Evolutionary conservation across 1,140 invertebrate species (phyloP).

Genomic region (Pollicipes pollicipes): DNA sequence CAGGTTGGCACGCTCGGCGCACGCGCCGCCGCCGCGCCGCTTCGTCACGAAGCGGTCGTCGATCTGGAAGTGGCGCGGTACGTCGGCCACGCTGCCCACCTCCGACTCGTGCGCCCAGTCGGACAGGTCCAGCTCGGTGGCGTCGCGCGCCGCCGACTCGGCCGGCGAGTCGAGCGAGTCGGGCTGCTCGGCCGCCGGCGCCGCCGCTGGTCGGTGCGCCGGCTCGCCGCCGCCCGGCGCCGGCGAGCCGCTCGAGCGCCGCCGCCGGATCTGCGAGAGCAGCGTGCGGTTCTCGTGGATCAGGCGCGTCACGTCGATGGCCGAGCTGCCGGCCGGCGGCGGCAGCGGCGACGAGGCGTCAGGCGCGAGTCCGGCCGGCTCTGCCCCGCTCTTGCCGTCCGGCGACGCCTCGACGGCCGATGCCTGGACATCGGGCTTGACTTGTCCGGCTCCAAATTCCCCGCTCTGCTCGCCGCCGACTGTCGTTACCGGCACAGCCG

Average conservation of each 20-base stretch:
- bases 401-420: too few species aligned
- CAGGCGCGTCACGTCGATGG: not conserved
- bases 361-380: too few species aligned
- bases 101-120: slow-evolving; percentile 1
- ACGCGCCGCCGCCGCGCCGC: too few species aligned
- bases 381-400: too few species aligned
- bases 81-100: not conserved
- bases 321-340: not conserved
- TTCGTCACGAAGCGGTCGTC: not conserved
- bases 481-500: too few species aligned
- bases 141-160: not conserved
- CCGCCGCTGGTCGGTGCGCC: too few species aligned
- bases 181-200: too few species aligned
- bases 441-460: not conserved
- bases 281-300: slow-evolving; percentile 3
- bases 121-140: not conserved
- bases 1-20: not conserved
- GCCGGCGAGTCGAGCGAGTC: not conserved
- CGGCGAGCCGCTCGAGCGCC: not conserved
- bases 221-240: not conserved
- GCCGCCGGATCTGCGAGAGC: not conserved
- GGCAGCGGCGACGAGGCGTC: not conserved
- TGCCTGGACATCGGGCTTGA: too few species aligned
- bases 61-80: not conserved
- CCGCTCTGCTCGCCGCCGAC: too few species aligned